Evolutionary conservation across 1,140 invertebrate species (phyloP), one percentile per base, ranked within the genome.

Genomic region (Pomacea maculata): DNA sequence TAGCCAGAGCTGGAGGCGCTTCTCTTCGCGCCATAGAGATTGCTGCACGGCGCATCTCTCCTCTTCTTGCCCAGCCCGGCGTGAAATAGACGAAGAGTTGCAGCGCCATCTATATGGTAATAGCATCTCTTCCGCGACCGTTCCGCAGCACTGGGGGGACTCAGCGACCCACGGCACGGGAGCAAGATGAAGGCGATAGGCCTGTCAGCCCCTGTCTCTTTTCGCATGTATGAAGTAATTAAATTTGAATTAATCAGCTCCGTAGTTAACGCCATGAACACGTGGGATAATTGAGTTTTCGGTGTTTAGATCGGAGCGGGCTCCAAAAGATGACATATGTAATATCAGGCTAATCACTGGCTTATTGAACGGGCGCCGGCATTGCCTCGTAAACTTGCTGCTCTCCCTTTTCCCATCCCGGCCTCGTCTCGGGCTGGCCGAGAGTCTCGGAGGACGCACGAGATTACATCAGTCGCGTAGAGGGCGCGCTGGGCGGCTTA

Each of bases 221-320:
- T 84, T 81, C 79, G 71, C 76, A 81, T 84, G 83, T 84, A 82
- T 83, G 79, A 84, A 84, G 83, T 83, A 84, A 84, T 84, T 84
- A 84, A 84, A 84, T 84, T 84, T 84, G 83, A 84, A 84, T 84
- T 84, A 84, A 84, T 84, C 83, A 84, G 83, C 68, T 75, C 79
- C 73, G 63, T 81, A 72, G 83, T 84, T 83, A 84, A 84, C 83
- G 80, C 83, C 57, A 75, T 78, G 83, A 83, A 80, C 83, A 80
- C 83, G 80, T 64, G 75, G 55, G 81, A 84, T 84, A 84, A 84
- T 84, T 84, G 83, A 84, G 83, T 84, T 84, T 84, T 84, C 75
- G 81, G 80, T 84, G 83, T 84, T 75, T 79, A 78, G 83, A 83
- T 81, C 68, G 81, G 75, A 80, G 65, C 14, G 68, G 71, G 72